Evolutionary conservation across 1,140 invertebrate species (phyloP).

Genomic region (Leptinotarsa lineolata): DNA sequence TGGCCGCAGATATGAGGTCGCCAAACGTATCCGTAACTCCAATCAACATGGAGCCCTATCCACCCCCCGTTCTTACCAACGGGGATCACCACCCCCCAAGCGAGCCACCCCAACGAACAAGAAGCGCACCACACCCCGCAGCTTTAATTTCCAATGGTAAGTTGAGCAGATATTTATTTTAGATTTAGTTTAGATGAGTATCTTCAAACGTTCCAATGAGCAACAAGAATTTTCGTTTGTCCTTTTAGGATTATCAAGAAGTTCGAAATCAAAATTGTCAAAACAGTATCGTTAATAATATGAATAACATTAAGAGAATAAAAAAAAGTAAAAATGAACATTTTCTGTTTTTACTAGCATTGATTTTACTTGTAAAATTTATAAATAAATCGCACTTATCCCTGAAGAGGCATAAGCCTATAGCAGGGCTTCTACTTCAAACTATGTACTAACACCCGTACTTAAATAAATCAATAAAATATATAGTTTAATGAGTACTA

Average conservation of each 20-base stretch:
- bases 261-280: neutral
- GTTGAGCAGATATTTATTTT: neutral
- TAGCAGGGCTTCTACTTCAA: too few species aligned
- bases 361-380: neutral
- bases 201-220: too few species aligned
- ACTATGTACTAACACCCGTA: too few species aligned
- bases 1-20: conserved; percentile 54
- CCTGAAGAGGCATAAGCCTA: neutral
- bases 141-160: conserved; percentile 23
- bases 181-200: neutral
- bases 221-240: neutral
- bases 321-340: neutral
- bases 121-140: conserved; percentile 43
- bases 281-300: neutral
- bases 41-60: conserved; percentile 53
- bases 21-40: conserved; percentile 56
- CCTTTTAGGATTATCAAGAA: neutral
- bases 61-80: conserved; percentile 33
- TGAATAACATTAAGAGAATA: neutral
- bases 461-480: too few species aligned
- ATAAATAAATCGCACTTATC: neutral
- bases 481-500: too few species aligned
- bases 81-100: conserved; percentile 16
- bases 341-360: too few species aligned
- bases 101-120: conserved; percentile 42